Conservation (phyloP, 2,113 vertebrate species). For the Lonchura striata region DNA sequence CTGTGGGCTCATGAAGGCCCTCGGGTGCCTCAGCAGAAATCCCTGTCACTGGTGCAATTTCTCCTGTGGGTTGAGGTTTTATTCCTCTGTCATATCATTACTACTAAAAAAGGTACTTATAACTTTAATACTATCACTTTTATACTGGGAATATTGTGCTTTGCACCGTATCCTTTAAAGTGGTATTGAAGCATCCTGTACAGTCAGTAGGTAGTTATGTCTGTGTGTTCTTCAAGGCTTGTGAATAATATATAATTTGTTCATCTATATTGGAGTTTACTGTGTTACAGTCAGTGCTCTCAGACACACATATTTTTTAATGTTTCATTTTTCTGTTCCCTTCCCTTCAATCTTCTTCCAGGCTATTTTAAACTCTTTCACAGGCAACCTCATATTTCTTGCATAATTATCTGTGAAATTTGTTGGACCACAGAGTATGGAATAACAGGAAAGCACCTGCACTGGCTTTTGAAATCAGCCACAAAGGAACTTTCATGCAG, state of each 20-base stretch:
- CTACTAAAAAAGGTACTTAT: neutral
- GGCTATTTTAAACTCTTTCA: neutral
- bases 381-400: neutral
- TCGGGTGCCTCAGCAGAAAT: neutral
- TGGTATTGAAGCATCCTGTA: neutral
- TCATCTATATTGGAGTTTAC: neutral
- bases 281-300: neutral
- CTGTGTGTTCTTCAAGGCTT: neutral
- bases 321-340: neutral
- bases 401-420: neutral
- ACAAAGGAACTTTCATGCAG: neutral
- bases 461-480: neutral
- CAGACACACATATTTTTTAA: neutral
- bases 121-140: neutral
- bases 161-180: neutral
- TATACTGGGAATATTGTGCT: neutral
- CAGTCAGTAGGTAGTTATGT: neutral
- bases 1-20: neutral
- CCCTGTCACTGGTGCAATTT: neutral
- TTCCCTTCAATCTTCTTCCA: neutral
- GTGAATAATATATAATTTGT: constrained; percentile 4
- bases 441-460: neutral
- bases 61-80: neutral
- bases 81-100: neutral
- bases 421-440: neutral